These are phyloP conservation scores for Eristalis pertinax DNA, from an alignment of 2,888 invertebrate genomes.

Conservation along the genomic window DNA sequence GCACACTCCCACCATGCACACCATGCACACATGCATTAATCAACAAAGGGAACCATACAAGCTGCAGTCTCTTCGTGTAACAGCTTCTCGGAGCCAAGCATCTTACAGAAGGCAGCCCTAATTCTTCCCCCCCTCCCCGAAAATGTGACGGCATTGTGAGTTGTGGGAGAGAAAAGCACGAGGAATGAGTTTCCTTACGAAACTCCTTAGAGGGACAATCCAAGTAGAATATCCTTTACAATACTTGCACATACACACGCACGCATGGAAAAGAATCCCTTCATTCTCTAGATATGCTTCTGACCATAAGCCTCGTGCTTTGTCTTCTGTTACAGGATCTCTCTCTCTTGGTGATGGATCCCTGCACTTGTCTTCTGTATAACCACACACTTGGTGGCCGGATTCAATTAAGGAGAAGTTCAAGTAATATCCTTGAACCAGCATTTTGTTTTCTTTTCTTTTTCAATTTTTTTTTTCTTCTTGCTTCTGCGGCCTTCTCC, in stretches of 20 bases:
- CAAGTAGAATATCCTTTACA: constrained; percentile 12
- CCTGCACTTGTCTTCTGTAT: constrained; percentile 41
- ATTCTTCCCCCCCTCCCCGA: background rate
- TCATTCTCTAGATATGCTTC: constrained; percentile 14
- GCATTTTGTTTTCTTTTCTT: background rate
- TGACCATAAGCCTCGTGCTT: constrained; percentile 34
- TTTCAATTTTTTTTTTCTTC: background rate
- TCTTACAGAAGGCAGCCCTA: background rate
- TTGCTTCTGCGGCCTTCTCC: background rate
- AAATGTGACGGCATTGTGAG: background rate
- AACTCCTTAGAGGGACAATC: constrained; percentile 17
- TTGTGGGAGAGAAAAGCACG: background rate
- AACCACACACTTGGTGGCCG: constrained; percentile 44
- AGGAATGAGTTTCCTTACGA: background rate
- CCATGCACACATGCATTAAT: background rate
- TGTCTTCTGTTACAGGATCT: constrained; percentile 3
- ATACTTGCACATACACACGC: background rate
- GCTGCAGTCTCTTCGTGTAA: background rate
- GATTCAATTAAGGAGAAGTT: constrained; percentile 55
- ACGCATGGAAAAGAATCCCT: constrained; percentile 6
- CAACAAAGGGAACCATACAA: background rate
- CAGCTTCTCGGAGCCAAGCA: background rate
- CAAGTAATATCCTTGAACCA: constrained; percentile 53
- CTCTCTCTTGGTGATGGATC: constrained; percentile 25
- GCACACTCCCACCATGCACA: constrained; percentile 9